Conservation (phyloP, 2,797 vertebrate genomes). For the Enteromius thamalakanensis region DNA sequence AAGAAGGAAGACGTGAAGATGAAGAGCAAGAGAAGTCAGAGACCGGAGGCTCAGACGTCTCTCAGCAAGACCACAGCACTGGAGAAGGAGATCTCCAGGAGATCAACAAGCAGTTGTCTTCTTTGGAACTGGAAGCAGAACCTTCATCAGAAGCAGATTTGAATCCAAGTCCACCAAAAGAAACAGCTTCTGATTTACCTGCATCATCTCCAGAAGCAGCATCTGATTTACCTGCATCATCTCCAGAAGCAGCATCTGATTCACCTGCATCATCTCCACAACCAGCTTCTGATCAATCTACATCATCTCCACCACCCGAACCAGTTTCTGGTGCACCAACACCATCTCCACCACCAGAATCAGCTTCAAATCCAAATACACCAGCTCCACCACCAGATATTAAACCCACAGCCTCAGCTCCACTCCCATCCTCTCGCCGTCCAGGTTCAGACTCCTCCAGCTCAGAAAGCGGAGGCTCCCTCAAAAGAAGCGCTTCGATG, state of each 20-base stretch:
- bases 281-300: neutral
- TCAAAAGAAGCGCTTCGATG: constrained; percentile 42
- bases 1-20: constrained; percentile 40
- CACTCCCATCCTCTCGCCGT: constrained; percentile 26
- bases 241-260: constrained; percentile 4
- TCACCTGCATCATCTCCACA: neutral
- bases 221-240: neutral
- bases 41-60: constrained; percentile 48
- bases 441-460: constrained; percentile 65
- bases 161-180: neutral
- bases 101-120: constrained; percentile 83
- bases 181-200: neutral
- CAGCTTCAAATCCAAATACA: neutral
- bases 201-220: constrained; percentile 1
- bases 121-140: constrained; percentile 76
- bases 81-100: constrained; percentile 65
- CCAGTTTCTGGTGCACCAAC: neutral
- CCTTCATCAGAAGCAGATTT: constrained; percentile 17
- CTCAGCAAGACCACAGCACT: constrained; percentile 46
- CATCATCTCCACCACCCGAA: constrained; percentile 9
- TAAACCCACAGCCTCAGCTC: neutral
- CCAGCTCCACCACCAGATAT: neutral
- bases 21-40: constrained; percentile 46
- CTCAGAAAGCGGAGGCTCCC: constrained; percentile 59
- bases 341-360: constrained; percentile 6